Evolutionary conservation across 2,113 vertebrate genomes (phyloP).

Genomic region (Antechinus flavipes): DNA sequence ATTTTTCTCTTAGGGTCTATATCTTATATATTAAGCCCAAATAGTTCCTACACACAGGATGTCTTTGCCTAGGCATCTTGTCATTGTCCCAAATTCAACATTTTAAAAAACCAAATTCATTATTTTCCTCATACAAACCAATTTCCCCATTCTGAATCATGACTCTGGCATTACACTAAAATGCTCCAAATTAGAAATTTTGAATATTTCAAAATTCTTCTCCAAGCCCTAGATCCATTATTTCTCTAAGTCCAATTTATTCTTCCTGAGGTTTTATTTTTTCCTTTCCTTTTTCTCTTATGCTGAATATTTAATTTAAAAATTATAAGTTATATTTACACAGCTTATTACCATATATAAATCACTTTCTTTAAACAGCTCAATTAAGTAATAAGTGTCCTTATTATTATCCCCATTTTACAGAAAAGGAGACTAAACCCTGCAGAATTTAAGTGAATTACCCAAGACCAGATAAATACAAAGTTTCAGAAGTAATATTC

Average conservation of each 20-base stretch:
- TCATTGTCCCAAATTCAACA: neutral
- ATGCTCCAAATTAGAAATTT: neutral
- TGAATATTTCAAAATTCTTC: neutral
- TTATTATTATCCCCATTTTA: neutral
- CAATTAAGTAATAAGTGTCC: neutral
- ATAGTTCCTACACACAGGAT: neutral
- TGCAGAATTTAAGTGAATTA: neutral
- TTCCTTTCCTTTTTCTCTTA: neutral
- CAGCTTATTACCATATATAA: neutral
- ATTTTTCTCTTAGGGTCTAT: no score
- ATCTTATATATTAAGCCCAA: no score
- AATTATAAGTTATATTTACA: neutral
- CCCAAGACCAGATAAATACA: neutral
- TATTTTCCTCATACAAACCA: neutral
- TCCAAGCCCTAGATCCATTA: neutral
- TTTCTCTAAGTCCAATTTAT: neutral
- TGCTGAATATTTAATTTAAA: neutral
- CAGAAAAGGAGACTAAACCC: neutral
- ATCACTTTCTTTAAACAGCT: neutral
- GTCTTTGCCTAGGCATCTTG: neutral
- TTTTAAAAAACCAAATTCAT: neutral
- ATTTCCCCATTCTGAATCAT: neutral
- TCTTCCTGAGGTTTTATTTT: neutral
- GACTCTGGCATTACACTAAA: neutral
- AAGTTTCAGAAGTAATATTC: neutral